Evolutionary conservation across 2,888 invertebrate species (phyloP), one percentile per base, ranked within the genome.

Genomic region (Sthenelais limicola): DNA sequence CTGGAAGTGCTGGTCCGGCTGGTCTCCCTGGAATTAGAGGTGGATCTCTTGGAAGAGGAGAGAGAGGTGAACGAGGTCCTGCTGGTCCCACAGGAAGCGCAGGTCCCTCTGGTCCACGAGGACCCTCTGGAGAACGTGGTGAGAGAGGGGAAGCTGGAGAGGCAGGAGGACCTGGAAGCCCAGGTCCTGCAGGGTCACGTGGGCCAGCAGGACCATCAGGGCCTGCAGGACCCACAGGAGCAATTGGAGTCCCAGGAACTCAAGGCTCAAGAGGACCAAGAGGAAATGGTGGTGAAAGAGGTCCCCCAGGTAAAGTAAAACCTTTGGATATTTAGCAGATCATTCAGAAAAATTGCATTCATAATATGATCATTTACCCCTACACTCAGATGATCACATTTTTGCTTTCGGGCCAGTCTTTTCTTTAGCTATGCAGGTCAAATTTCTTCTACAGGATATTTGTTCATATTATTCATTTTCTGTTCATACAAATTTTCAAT

Each of bases 201-300:
- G 93, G 94, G 72, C 94, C 94, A 80, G n/a, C 58, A 24, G 71
- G 71, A 12, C 74, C 80, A 1, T 85, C 88, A 54, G 91, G 91
- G 54, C 83, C 86, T 0, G 81, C 86, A 26, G 91, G 91, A 33
- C 89, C 73, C 4, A 71, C 78, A 30, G 75, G 75, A 24, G 28
- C 71, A 35, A 33, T 9, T 30, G 72, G 72, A 21, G 12, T 38
- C 4, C 30, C 51, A 33, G 71, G 73, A 30, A 66, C 49, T 15
- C n/a, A 33, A 15, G 72, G 71, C 1, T 52, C 70, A 32, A 33
- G 18, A 24, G 71, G 71, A 43, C 18, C n/a, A 21, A 21, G 54
- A 18, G 76, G 76, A 21, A 58, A 32, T 48, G 62, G 51, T 32
- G 76, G 76, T 35, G 26, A 56, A 18, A 32, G 48, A 24, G 76